A percentile compares a stretch with the other conserved stretches of the same genome.
phyloP scores from a whole-genome alignment of 1,140 invertebrate genomes.

The Bicyclus anynana region DNA sequence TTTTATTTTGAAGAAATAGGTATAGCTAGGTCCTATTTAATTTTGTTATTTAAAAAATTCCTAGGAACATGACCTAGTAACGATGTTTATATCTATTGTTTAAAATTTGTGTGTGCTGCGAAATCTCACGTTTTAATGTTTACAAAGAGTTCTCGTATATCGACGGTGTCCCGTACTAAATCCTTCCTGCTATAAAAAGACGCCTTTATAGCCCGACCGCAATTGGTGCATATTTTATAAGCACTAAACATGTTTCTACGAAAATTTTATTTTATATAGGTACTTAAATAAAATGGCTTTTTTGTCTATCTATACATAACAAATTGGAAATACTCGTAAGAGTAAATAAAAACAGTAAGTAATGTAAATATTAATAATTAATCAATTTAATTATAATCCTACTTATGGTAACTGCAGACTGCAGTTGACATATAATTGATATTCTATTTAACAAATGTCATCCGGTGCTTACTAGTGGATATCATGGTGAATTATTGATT shows the following conservation, averaged over 20 bases:
- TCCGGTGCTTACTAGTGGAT: no score
- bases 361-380: no score
- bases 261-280: neutral
- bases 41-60: neutral
- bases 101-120: neutral
- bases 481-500: no score
- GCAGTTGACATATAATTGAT: no score
- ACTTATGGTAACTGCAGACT: no score
- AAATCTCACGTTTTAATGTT: constrained; percentile 32
- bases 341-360: no score
- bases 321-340: neutral
- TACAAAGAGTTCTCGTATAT: constrained; percentile 39
- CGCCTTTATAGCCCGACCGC: constrained; percentile 42
- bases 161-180: constrained; percentile 45
- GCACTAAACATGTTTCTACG: constrained; percentile 31
- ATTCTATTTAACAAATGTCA: no score
- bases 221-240: constrained; percentile 44
- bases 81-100: neutral
- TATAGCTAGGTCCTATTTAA: neutral
- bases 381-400: no score
- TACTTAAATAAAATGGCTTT: constrained; percentile 12
- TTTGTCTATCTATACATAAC: neutral
- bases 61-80: no score
- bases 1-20: no score
- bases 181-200: constrained; percentile 47